Percentiles rank a stretch among this genome's conserved stretches.
These are phyloP conservation scores for Hippocampus mohnikei DNA, from an alignment of 2,113 vertebrate genomes.

Conservation along the genomic window DNA sequence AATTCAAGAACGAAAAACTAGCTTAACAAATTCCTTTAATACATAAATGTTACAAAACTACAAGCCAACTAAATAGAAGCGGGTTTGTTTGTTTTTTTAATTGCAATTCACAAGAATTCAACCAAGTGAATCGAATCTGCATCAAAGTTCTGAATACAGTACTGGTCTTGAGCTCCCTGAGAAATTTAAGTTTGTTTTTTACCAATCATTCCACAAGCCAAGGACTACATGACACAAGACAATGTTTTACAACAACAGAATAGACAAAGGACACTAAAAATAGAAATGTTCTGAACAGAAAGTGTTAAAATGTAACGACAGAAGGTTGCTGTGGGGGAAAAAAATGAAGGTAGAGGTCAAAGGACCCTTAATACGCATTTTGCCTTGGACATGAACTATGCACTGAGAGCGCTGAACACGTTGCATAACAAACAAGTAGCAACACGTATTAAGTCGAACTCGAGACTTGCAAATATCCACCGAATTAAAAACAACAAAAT, in stretches of 20 bases:
- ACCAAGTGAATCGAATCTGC: too few species aligned
- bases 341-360: background rate
- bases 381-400: constrained; percentile 38
- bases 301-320: background rate
- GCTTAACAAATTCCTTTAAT: too few species aligned
- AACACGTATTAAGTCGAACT: background rate
- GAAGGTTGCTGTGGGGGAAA: background rate
- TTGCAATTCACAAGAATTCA: too few species aligned
- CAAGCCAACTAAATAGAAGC: too few species aligned
- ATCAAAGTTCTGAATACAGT: too few species aligned
- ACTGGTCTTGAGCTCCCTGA: too few species aligned
- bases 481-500: background rate
- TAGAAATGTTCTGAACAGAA: background rate
- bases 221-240: background rate
- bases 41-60: too few species aligned
- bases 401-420: constrained; percentile 9
- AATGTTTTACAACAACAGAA: background rate
- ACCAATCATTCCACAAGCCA: too few species aligned
- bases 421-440: background rate
- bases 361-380: constrained; percentile 39
- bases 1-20: too few species aligned
- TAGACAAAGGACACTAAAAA: background rate
- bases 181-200: too few species aligned
- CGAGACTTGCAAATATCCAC: background rate
- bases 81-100: too few species aligned